phyloP scores from a whole-genome alignment of 1,140 invertebrate genomes.

The Saxidomus purpurata region DNA sequence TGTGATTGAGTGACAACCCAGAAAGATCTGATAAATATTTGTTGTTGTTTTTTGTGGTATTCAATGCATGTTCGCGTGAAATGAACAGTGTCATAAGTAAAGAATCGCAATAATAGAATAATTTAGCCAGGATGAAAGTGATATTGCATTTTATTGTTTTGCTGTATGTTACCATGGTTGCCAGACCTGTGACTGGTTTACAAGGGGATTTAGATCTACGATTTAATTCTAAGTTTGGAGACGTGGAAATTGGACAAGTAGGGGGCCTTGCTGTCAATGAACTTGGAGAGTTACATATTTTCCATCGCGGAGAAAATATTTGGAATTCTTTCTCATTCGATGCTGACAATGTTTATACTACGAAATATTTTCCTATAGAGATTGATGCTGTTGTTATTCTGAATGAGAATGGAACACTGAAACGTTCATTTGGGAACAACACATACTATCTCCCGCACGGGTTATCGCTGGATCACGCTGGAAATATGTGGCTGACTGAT shows the following conservation, averaged over 20 bases:
- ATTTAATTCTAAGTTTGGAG: conserved; percentile 18
- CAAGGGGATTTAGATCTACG: conserved; percentile 32
- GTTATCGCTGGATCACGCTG: conserved; percentile 94
- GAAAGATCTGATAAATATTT: too few relatives aligned
- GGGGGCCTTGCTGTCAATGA: conserved; percentile 94
- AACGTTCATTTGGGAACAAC: conserved; percentile 93
- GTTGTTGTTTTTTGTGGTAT: too few relatives aligned
- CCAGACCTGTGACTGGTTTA: background rate
- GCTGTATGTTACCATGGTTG: background rate
- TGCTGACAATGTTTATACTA: conserved; percentile 72
- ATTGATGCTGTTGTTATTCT: conserved; percentile 94
- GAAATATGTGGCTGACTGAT: conserved; percentile 98
- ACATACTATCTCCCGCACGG: conserved; percentile 97
- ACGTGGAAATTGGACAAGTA: conserved; percentile 91
- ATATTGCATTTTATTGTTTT: too few relatives aligned
- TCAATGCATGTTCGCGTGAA: too few relatives aligned
- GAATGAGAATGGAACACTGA: conserved; percentile 91
- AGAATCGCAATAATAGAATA: too few relatives aligned
- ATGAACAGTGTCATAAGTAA: too few relatives aligned
- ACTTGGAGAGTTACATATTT: conserved; percentile 93
- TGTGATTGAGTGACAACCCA: too few relatives aligned
- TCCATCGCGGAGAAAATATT: conserved; percentile 93
- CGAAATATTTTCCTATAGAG: conserved; percentile 91
- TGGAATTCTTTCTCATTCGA: conserved; percentile 89
- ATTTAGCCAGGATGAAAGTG: too few relatives aligned